Evolutionary conservation across 2,888 invertebrate genomes (phyloP), one percentile per base, ranked within the genome.

Genomic region (Zootermopsis nevadensis): DNA sequence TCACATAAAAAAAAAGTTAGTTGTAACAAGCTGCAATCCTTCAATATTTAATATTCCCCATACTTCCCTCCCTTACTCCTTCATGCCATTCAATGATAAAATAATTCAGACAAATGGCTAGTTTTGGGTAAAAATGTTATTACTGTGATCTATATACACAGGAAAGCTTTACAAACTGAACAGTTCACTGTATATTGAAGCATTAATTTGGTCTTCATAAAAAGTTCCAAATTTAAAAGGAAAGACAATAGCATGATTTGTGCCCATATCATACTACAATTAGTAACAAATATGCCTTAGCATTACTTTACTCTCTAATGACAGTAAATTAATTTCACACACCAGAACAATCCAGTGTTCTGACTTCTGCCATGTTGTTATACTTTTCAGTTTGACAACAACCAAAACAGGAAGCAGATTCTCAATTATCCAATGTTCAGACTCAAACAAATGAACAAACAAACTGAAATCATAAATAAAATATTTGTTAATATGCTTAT

Each of bases 21-120:
- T 38, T 74, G 33, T 35, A 74, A 74, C 74, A 74, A 74, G 74
- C 74, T 74, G 74, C 74, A 74, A 42, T 74, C 24, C 33, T 69
- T 74, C n/a, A n/a, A 74, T 33, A 22, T 31, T 69, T 30, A 6
- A 22, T 38, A 72, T 27, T 2, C n/a, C 27, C 27, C 1, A 60
- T 60, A 0, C n/a, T 27, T 12, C 74, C 74, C 74, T n/a, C 74
- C 74, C n/a, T 38, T 12, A 22, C 10, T 2, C 74, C n/a, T 19
- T 74, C 24, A 38, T 38, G 74, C 33, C 22, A 7, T 27, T 27
- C 27, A 69, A 69, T 33, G 24, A 74, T 60, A 60, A 60, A 60
- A 60, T 27, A 60, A n/a, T 53, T 53, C 24, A 22, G 53, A 72
- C 15, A 7, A 22, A 31, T 74, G 74, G 38, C 7, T 74, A 42